phyloP scores from a whole-genome alignment of 2,797 vertebrate genomes.

The Coranthus polyacanthus region DNA sequence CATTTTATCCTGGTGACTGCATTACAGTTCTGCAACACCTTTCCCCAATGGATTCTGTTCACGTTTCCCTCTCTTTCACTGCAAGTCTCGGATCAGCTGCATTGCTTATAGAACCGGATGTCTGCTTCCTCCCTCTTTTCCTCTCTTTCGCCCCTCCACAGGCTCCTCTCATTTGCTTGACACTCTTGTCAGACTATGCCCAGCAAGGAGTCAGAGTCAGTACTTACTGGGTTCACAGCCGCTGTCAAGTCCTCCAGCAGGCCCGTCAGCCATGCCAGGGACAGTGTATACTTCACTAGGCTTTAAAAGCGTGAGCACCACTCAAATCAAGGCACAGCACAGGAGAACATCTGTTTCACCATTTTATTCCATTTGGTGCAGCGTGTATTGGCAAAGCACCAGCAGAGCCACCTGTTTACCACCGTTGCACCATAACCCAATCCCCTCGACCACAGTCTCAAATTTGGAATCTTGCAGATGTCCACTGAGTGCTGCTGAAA shows the following conservation, averaged over 20 bases:
- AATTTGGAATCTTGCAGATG: slow-evolving; percentile 61
- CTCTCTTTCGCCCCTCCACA: slow-evolving; percentile 40
- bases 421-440: slow-evolving; percentile 45
- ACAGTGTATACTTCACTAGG: slow-evolving; percentile 56
- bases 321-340: slow-evolving; percentile 70
- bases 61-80: slow-evolving; percentile 32
- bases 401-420: slow-evolving; percentile 76
- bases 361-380: slow-evolving; percentile 77
- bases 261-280: slow-evolving; percentile 55
- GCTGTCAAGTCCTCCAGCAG: slow-evolving; percentile 69
- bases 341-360: slow-evolving; percentile 75
- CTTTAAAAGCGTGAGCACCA: slow-evolving; percentile 67
- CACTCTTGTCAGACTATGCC: slow-evolving; percentile 69
- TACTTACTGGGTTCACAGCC: slow-evolving; percentile 73
- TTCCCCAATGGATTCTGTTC: slow-evolving; percentile 29
- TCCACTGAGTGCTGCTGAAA: slow-evolving; percentile 69
- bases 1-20: too few relatives aligned
- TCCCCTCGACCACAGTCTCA: slow-evolving; percentile 56
- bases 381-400: slow-evolving; percentile 68
- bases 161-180: slow-evolving; percentile 76
- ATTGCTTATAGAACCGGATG: slow-evolving; percentile 49
- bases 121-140: slow-evolving; percentile 39
- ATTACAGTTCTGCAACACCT: slow-evolving; percentile 31
- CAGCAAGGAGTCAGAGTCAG: slow-evolving; percentile 64
- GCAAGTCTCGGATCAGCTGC: slow-evolving; percentile 47